A percentile compares a stretch with the other conserved stretches of the same genome.
phyloP scores from a whole-genome alignment of 2,113 vertebrate genomes.

The Siphamia tubifer region DNA sequence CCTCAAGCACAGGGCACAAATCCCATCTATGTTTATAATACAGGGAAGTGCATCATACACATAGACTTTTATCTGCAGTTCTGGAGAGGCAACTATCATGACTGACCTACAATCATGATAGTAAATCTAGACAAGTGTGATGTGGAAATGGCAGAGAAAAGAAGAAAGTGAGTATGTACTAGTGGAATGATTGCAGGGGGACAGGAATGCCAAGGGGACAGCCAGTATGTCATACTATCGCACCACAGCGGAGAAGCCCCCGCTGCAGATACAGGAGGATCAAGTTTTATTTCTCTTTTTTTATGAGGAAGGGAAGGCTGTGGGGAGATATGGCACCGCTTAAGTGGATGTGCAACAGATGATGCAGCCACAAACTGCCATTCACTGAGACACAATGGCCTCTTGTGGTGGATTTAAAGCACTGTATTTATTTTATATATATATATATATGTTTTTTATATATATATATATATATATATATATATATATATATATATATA shows the following conservation, averaged over 20 bases:
- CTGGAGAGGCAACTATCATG: not conserved
- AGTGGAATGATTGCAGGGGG: not conserved
- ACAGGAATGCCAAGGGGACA: constrained; percentile 24
- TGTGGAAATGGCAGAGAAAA: not conserved
- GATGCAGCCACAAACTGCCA: not conserved
- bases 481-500: no score
- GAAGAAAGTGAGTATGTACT: constrained; percentile 15
- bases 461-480: no score
- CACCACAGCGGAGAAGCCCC: constrained; percentile 34
- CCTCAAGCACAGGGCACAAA: not conserved
- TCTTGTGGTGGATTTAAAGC: constrained; percentile 44
- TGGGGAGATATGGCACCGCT: not conserved
- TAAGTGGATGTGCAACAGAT: constrained; percentile 6
- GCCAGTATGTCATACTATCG: constrained; percentile 38
- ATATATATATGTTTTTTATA: no score
- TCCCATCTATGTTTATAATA: not conserved
- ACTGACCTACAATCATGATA: not conserved
- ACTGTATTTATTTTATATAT: not conserved
- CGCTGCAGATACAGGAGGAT: constrained; percentile 45
- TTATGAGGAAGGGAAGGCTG: constrained; percentile 37
- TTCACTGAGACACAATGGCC: constrained; percentile 51
- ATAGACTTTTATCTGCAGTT: not conserved
- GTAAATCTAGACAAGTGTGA: not conserved
- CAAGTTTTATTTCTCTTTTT: constrained; percentile 59
- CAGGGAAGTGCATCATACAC: not conserved